phyloP scores from a whole-genome alignment of 2,888 invertebrate species.

The Elysia crispata region DNA sequence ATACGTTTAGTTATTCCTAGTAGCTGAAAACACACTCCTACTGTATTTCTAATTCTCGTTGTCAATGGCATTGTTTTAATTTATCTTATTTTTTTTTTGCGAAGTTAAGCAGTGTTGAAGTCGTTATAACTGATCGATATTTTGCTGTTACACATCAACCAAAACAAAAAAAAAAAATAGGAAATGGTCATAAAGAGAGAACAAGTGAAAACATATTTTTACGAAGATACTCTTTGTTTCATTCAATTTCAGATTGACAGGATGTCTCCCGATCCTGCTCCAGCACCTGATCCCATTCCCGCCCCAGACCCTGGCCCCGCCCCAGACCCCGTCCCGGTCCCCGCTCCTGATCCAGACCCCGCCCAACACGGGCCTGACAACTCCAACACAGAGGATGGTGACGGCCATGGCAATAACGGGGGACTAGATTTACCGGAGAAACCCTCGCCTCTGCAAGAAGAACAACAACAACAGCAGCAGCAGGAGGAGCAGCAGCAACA shows the following conservation, averaged over 20 bases:
- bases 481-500: conserved; percentile 36
- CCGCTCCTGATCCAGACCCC: conserved; percentile 21
- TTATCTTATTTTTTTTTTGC: too few relatives aligned
- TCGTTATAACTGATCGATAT: too few relatives aligned
- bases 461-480: conserved; percentile 38
- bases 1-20: too few relatives aligned
- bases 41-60: too few relatives aligned
- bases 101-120: too few relatives aligned
- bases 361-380: conserved; percentile 5
- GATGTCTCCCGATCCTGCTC: conserved; percentile 11
- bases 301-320: conserved; percentile 16
- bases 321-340: conserved; percentile 20
- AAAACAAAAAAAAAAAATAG: too few relatives aligned
- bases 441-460: conserved; percentile 25
- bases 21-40: too few relatives aligned
- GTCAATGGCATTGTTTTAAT: too few relatives aligned
- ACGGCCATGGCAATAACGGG: conserved; percentile 38
- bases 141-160: too few relatives aligned
- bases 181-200: too few relatives aligned
- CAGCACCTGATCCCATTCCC: conserved; percentile 18
- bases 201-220: too few relatives aligned
- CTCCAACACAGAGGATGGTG: conserved; percentile 37
- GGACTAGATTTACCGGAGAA: conserved; percentile 24
- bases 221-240: too few relatives aligned
- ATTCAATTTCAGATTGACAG: conserved; percentile 28